Conservation (phyloP, 2,113 vertebrate species). For the Damaliscus lunatus region DNA sequence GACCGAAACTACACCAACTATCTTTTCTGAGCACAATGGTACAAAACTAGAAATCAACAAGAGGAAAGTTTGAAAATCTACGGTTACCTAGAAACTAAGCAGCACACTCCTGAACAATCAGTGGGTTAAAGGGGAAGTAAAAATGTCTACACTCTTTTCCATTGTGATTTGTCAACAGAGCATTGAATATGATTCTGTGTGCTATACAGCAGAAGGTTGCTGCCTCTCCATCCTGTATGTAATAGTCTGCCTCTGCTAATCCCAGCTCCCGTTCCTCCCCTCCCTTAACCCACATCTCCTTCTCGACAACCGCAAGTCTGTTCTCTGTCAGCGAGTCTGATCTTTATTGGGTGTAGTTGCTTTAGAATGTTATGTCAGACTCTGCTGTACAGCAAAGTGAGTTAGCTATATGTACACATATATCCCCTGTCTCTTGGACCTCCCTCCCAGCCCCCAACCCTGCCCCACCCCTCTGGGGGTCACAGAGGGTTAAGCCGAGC, state of each 20-base stretch:
- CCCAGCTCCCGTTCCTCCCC: neutral
- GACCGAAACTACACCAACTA: neutral
- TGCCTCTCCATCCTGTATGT: neutral
- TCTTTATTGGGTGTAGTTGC: neutral
- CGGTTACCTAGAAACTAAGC: neutral
- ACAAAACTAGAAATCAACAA: neutral
- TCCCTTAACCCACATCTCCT: neutral
- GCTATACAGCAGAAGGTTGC: neutral
- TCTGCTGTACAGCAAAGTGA: neutral
- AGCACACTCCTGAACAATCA: neutral
- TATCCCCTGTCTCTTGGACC: neutral
- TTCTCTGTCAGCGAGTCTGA: neutral
- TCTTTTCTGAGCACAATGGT: neutral
- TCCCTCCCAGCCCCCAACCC: neutral
- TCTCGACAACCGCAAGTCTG: neutral
- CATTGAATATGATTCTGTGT: neutral
- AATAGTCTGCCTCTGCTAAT: neutral
- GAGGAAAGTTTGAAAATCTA: neutral
- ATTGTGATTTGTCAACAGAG: neutral
- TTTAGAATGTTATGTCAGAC: neutral
- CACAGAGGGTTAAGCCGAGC: neutral
- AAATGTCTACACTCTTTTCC: neutral
- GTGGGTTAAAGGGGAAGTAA: neutral
- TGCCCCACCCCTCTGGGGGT: neutral
- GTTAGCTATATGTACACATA: neutral